Base-by-base conservation (phyloP, 2,797 vertebrate genomes). In the Spinibarbus caldwelli region DNA sequence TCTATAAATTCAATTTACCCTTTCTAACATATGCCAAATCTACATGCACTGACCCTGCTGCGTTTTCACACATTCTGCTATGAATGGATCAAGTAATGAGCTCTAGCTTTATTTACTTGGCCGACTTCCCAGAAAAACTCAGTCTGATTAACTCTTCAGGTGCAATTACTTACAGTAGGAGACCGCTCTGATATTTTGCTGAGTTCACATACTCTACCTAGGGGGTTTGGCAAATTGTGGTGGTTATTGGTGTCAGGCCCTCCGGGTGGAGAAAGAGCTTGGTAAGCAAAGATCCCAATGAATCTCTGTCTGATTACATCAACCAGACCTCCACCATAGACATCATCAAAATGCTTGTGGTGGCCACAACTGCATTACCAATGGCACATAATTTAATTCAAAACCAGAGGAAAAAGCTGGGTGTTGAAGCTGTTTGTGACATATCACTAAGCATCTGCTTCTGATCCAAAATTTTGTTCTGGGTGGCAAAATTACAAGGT, bases 341-440 rank as follows among this genome's bases (percentile, higher is more conserved):
- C 91, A 90, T 90, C 84, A 88, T 82, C 38, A 43, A 57, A 90
- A 88, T 86, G 84, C 79, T 41, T 87, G 87, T 85, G 85, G 89
- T 90, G 85, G 84, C 17, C 81, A 91, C 83, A 85, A 87, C 83
- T 88, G 86, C 86, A 91, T 93, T 91, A 92, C 83, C 89, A 83
- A 86, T 90, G 90, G 90, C 90, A 23, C 52, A 71, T 71, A 38
- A 70, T 71, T 71, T 78, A 19, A 84, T 45, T 70, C n/a, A 78
- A n/a, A 68, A 12, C 23, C 26, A 81, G 23, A 78, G 21, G 36
- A 17, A 41, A 68, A 78, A 29, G 19, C 19, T 68, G 75, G 12
- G 36, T 26, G 62, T 34, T 52, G 47, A 66, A 83, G 23, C 41
- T 29, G 36, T 71, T 72, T 75, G 26, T 75, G 38, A 73, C 45